Percentiles rank a stretch among this genome's conserved stretches.
Conservation (phyloP, 2,888 invertebrate genomes). For the Chouioia cunea region DNA sequence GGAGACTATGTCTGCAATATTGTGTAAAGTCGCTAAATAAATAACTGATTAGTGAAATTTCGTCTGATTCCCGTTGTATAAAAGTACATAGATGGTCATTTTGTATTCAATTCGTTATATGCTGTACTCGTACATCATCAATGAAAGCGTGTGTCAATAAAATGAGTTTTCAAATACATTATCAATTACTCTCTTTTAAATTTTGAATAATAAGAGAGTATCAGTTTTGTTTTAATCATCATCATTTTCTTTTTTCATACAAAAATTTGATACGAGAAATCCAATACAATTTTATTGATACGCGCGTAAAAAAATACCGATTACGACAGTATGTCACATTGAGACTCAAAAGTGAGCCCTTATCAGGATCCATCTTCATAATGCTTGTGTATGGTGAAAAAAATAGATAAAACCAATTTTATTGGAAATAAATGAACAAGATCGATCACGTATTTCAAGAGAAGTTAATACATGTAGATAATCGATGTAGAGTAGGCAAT, state of each 20-base stretch:
- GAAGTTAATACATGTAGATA: slow-evolving; percentile 63
- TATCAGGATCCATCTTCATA: slow-evolving; percentile 56
- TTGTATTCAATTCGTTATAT: slow-evolving; percentile 19
- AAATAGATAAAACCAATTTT: slow-evolving; percentile 25
- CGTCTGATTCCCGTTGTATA: not conserved
- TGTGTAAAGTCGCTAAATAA: not conserved
- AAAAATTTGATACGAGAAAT: too few species aligned
- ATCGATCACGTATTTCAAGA: slow-evolving; percentile 44
- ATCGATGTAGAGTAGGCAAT: slow-evolving; percentile 54
- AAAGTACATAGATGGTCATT: slow-evolving; percentile 6
- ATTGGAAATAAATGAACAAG: slow-evolving; percentile 39
- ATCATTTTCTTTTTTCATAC: too few species aligned
- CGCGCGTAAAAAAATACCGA: not conserved
- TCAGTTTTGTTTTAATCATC: too few species aligned
- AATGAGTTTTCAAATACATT: too few species aligned
- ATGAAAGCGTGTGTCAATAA: too few species aligned
- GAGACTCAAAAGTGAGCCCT: slow-evolving; percentile 53
- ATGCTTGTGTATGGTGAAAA: slow-evolving; percentile 41
- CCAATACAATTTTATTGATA: not conserved
- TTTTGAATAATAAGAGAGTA: too few species aligned
- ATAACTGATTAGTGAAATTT: not conserved
- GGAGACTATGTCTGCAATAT: slow-evolving; percentile 33
- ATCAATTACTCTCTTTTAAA: too few species aligned
- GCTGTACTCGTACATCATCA: too few species aligned
- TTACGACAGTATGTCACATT: slow-evolving; percentile 20